These are phyloP conservation scores for Ifrita kowaldi DNA, from an alignment of 2,113 vertebrate species.

Conservation along the genomic window DNA sequence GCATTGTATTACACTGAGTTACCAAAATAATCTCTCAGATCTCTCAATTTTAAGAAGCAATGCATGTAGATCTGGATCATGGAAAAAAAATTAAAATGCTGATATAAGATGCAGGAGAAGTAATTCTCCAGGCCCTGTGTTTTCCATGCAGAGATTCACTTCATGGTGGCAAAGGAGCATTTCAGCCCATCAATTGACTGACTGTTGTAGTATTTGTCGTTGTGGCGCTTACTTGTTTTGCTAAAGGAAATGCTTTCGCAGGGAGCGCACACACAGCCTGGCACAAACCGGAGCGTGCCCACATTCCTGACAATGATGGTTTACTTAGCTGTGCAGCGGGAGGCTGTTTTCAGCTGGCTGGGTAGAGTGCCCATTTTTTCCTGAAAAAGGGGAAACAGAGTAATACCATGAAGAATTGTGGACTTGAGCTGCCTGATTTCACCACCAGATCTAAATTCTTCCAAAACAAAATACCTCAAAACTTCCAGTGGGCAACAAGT, in stretches of 20 bases:
- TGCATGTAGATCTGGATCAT: accelerated
- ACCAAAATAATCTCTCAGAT: neutral
- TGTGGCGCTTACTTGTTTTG: neutral
- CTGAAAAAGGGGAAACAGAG: neutral
- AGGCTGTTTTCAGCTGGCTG: neutral
- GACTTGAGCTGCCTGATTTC: neutral
- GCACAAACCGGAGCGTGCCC: neutral
- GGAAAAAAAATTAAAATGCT: neutral
- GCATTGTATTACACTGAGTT: neutral
- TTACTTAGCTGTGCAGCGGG: conserved; percentile 19
- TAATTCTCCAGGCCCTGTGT: neutral
- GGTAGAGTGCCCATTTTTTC: neutral
- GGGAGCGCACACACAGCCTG: conserved; percentile 3
- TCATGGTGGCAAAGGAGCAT: neutral
- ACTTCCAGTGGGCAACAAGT: conserved; percentile 1
- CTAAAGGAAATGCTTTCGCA: conserved; percentile 31
- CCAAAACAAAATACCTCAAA: conserved; percentile 55
- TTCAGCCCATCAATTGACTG: neutral
- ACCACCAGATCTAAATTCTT: conserved; percentile 13
- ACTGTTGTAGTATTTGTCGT: conserved; percentile 35
- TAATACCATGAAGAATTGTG: neutral
- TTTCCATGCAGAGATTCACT: neutral
- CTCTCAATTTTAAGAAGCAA: neutral
- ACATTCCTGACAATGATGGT: conserved; percentile 15
- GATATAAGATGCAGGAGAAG: neutral